Base-by-base conservation (phyloP, 1,140 invertebrate species). In the Papilio xuthus region DNA sequence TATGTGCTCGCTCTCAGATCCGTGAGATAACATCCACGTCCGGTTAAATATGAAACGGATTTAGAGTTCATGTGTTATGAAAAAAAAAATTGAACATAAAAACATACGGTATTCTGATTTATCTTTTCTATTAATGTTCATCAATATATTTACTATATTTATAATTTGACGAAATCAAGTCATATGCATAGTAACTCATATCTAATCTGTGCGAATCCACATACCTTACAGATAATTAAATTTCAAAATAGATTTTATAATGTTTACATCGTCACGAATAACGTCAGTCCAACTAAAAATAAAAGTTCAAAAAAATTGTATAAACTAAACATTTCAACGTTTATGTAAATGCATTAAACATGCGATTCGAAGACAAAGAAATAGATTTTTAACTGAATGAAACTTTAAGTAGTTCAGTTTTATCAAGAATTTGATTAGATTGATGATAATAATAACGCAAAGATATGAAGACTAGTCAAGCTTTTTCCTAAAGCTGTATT, bases 11-110 rank as follows among this genome's bases (percentile, higher is more conserved):
- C 10, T 32, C 10, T 53, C 23, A 28, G 26, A 67, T 67, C 60
- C 60, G 60, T 67, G 60, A 67, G 26, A 28, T 67, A 67, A 67
- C 60, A 12, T 67, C 32, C 23, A 67, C 60, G 15, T 67, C 60
- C 60, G 60, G 60, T 67, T 67, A 67, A 67, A 67, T 67, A 67
- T 18, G 20, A 60, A 60, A 60, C 26, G 60, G 60, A 15, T 67
- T 67, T 67, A 18, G 26, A 32, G 60, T 67, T 67, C 60, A 28
- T 67, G 20, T 60, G 20, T 23, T 23, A 32, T 67, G 60, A 67
- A 28, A 67, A 28, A 32, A 20, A 0, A 67, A 18, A n/a, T n/a
- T n/a, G n/a, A n/a, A 18, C 50, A 18, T 53, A n/a, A 32, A 67
- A 67, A 32, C 28, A 67, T 32, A 23, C 26, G 28, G 4, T 28